A percentile compares a stretch with the other conserved stretches of the same genome.
Conservation (phyloP, 2,888 invertebrate genomes). For the Ormia ochracea region DNA sequence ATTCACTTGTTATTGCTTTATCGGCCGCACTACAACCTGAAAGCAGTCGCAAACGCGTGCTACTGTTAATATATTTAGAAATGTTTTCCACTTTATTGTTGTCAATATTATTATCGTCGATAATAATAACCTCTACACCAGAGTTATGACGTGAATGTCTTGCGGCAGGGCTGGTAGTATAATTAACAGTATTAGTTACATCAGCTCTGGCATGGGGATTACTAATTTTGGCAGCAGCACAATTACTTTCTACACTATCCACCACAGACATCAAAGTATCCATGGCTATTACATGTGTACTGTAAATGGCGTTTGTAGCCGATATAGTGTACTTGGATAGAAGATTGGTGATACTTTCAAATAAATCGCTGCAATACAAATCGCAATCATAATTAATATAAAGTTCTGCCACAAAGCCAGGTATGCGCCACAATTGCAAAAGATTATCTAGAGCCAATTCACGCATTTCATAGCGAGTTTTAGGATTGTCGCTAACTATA, state of each 20-base stretch:
- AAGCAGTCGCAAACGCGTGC: constrained; percentile 78
- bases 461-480: constrained; percentile 93
- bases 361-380: constrained; percentile 94
- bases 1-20: constrained; percentile 87
- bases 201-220: constrained; percentile 48
- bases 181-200: background rate
- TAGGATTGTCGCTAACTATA: constrained; percentile 89
- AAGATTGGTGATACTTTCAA: constrained; percentile 95
- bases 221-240: constrained; percentile 79
- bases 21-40: constrained; percentile 71
- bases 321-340: constrained; percentile 95
- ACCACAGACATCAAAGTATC: constrained; percentile 95
- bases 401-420: constrained; percentile 95
- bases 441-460: constrained; percentile 89
- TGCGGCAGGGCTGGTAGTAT: constrained; percentile 65
- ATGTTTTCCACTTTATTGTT: constrained; percentile 76
- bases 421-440: constrained; percentile 94
- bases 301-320: constrained; percentile 86
- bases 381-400: constrained; percentile 99
- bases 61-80: constrained; percentile 77
- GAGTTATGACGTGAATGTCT: constrained; percentile 77
- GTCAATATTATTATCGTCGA: constrained; percentile 76
- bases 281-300: constrained; percentile 92
- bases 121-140: constrained; percentile 75
- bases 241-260: constrained; percentile 93